phyloP scores from a whole-genome alignment of 1,140 invertebrate species.

The Diprion similis region DNA sequence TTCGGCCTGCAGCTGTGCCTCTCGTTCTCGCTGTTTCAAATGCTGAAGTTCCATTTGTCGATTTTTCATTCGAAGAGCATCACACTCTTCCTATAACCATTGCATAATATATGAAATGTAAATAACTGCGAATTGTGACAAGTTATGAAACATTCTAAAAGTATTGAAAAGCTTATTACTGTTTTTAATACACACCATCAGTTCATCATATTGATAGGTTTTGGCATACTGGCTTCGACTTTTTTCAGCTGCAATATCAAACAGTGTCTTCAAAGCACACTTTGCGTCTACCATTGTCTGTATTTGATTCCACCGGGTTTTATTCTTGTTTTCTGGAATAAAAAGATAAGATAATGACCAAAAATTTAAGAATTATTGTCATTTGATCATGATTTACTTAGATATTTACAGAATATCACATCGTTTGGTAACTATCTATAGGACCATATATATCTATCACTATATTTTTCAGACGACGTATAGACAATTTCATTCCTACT shows the following conservation, averaged over 20 bases:
- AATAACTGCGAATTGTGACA: background rate
- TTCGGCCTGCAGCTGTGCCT: conserved; percentile 49
- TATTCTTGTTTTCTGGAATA: conserved; percentile 65
- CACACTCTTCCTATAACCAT: conserved; percentile 49
- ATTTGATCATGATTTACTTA: conserved; percentile 17
- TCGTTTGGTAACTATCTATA: too few species aligned
- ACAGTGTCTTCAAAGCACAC: conserved; percentile 65
- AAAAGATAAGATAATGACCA: conserved; percentile 11
- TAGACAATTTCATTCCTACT: too few species aligned
- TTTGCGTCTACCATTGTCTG: conserved; percentile 74
- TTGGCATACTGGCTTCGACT: conserved; percentile 54
- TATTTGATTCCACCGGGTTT: conserved; percentile 68
- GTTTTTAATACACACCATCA: conserved; percentile 50
- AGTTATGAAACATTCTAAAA: background rate
- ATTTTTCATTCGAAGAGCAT: conserved; percentile 47
- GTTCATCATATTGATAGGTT: conserved; percentile 60
- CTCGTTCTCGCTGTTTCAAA: conserved; percentile 38
- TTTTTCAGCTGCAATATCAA: conserved; percentile 64
- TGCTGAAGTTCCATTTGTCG: conserved; percentile 43
- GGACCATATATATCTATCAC: too few species aligned
- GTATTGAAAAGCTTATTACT: background rate
- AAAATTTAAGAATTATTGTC: conserved; percentile 15
- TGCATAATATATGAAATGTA: background rate
- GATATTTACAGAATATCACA: conserved; percentile 14
- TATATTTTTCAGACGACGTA: too few species aligned